A percentile compares a stretch with the other conserved stretches of the same genome.
These are phyloP conservation scores for Hiodon alosoides DNA, from an alignment of 2,113 vertebrate species.

Conservation along the genomic window DNA sequence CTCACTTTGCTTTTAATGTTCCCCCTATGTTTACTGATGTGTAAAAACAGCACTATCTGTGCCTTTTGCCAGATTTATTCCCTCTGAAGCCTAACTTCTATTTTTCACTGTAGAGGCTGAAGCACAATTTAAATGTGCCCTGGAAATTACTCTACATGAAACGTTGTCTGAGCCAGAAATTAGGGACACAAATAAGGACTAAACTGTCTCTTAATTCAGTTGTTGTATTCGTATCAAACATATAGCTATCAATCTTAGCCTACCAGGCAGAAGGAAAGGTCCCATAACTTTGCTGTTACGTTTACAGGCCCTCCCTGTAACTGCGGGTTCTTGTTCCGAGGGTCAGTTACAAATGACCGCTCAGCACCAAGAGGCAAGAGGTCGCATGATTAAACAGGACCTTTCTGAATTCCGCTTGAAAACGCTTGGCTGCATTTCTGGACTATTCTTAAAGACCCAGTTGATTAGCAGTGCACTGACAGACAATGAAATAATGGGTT, in stretches of 20 bases:
- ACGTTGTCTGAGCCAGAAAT: neutral
- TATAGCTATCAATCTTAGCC: too few relatives aligned
- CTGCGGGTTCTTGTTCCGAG: too few relatives aligned
- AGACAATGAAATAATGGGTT: constrained; percentile 38
- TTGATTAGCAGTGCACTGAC: constrained; percentile 41
- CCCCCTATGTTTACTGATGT: constrained; percentile 24
- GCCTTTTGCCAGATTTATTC: neutral
- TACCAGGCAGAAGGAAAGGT: too few relatives aligned
- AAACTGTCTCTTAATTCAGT: neutral
- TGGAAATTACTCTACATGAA: neutral
- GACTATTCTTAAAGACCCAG: constrained; percentile 19
- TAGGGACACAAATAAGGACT: neutral
- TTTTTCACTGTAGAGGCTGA: neutral
- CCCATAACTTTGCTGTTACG: too few relatives aligned
- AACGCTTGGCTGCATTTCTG: neutral
- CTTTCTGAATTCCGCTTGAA: too few relatives aligned
- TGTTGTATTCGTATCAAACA: too few relatives aligned
- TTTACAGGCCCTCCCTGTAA: too few relatives aligned
- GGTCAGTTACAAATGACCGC: too few relatives aligned
- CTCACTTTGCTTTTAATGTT: constrained; percentile 9
- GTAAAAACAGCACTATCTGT: constrained; percentile 10
- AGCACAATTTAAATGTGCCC: constrained; percentile 2
- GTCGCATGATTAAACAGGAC: too few relatives aligned
- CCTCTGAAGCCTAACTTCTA: constrained; percentile 25
- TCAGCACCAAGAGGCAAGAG: too few relatives aligned